Base-by-base conservation (phyloP, 2,888 invertebrate genomes). In the Habrosyne pyritoides region DNA sequence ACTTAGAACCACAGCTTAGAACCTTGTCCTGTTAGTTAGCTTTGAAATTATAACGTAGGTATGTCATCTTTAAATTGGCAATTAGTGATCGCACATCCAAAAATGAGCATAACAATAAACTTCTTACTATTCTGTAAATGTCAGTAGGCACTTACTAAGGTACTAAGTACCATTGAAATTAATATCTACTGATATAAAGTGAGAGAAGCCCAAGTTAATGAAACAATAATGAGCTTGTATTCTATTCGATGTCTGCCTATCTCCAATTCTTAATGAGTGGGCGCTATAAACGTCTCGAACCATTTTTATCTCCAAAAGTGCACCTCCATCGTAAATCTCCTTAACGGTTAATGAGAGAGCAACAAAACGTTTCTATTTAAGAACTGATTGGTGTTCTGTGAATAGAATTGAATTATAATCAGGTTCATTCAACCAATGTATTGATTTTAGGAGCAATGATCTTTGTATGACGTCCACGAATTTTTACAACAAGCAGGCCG, bases 381-480 rank as follows among this genome's bases (percentile, higher is more conserved):
- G 55, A 64, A 57, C 60, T 72, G 77, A 79, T 79, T 81, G 75
- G 79, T 75, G 75, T 67, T 71, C 73, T 71, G 76, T 72, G 64
- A 75, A 78, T 76, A 78, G 75, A 71, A 64, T 64, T 63, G 64
- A 65, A 54, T 63, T 67, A 73, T 57, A 24, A 56, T 57, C 56
- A 61, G 53, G 50, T 54, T 42, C 42, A 18, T 42, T 42, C 42
- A 42, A 42, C 33, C n/a, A n/a, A 33, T 33, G n/a, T 60, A 55
- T 63, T 60, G 69, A 63, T 62, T 61, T 60, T 61, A 26, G 53
- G 67, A 61, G 60, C 69, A 67, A 69, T 71, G 67, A 73, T 72
- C 65, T 71, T 64, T 75, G 72, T 61, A 74, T 63, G 68, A 63
- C 60, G 56, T 61, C 57, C 58, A 56, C 33, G 57, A 53, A 36